phyloP scores from a whole-genome alignment of 2,797 vertebrate species.

The Hypotaenidia philippensis region DNA sequence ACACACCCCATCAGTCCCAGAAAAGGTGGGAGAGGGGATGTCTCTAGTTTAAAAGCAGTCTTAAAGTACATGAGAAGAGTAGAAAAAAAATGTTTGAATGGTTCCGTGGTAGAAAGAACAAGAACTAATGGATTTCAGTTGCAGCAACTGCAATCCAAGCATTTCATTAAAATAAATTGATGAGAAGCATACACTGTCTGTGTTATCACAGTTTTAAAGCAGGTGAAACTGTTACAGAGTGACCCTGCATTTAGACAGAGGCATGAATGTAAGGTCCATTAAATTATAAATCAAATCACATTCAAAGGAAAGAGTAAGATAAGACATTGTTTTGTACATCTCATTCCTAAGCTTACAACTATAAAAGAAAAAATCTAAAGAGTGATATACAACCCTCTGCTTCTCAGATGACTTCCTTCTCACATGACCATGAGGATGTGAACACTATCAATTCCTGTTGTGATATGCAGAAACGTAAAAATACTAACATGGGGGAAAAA shows the following conservation, averaged over 20 bases:
- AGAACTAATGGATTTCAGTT: background rate
- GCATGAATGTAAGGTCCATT: background rate
- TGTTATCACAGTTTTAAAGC: background rate
- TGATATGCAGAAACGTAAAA: slow-evolving; percentile 16
- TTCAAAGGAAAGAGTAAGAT: background rate
- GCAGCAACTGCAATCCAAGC: background rate
- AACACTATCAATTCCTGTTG: slow-evolving; percentile 42
- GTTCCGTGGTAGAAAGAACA: background rate
- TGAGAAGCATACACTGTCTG: background rate
- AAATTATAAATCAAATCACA: no score
- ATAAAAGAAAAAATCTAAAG: background rate
- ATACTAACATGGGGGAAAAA: background rate
- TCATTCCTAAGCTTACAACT: background rate
- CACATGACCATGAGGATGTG: slow-evolving; percentile 9
- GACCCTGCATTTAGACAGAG: background rate
- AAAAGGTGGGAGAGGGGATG: background rate
- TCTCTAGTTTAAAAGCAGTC: background rate
- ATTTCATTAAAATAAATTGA: background rate
- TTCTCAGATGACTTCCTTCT: background rate
- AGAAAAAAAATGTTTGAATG: background rate
- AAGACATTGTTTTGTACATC: background rate
- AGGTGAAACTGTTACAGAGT: background rate
- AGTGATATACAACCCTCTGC: background rate
- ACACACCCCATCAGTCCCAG: background rate
- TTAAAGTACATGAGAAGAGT: background rate